phyloP scores from a whole-genome alignment of 1,140 invertebrate species.

The Meloidogyne chitwoodi region DNA sequence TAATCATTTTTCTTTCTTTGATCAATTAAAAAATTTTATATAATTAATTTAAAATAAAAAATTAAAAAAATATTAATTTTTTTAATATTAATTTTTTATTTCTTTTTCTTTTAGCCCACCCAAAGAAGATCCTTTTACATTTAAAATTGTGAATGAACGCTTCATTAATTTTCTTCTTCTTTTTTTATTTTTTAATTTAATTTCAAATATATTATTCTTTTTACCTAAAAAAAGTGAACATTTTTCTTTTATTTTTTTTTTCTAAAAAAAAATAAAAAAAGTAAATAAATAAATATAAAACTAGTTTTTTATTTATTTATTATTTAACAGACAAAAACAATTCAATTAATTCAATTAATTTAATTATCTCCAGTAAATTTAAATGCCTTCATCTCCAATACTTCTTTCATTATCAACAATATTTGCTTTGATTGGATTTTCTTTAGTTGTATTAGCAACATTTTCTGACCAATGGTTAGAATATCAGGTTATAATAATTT shows the following conservation, averaged over 20 bases:
- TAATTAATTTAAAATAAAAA: too few relatives aligned
- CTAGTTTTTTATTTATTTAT: slow-evolving; percentile 1
- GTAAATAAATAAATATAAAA: not conserved
- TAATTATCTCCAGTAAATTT: too few relatives aligned
- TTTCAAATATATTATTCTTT: not conserved
- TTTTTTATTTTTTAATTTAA: not conserved
- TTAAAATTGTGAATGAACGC: not conserved
- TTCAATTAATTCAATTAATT: too few relatives aligned
- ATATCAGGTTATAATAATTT: slow-evolving; percentile 29
- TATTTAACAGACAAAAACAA: too few relatives aligned
- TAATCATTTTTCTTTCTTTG: not conserved
- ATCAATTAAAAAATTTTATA: too few relatives aligned
- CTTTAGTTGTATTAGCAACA: slow-evolving; percentile 32
- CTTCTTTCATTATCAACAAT: slow-evolving; percentile 30
- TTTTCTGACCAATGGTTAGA: slow-evolving; percentile 43
- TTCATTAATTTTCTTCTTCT: not conserved
- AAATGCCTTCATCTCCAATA: slow-evolving; percentile 34
- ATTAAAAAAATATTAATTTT: too few relatives aligned
- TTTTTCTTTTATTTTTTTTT: not conserved
- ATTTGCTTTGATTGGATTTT: slow-evolving; percentile 42
- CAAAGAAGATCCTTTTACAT: not conserved
- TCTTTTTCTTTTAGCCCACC: too few relatives aligned
- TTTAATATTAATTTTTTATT: too few relatives aligned
- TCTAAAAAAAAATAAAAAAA: too few relatives aligned
- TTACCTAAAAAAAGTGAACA: not conserved